Conservation (phyloP, 2,113 vertebrate species). For the Echinops telfairi region DNA sequence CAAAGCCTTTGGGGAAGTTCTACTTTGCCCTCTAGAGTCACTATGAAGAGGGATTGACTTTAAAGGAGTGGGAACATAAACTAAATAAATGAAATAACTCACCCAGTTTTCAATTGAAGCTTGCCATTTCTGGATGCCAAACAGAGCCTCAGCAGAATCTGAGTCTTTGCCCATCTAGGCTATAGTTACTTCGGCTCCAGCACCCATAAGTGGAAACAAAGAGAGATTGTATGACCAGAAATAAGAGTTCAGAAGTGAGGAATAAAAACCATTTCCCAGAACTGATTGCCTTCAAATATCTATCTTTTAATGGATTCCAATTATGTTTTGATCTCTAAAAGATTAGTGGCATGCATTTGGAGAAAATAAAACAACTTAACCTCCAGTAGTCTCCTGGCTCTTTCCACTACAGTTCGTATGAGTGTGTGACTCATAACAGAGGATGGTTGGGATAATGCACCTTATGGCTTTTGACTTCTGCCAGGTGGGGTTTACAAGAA, state of each 20-base stretch:
- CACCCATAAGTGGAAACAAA: background rate
- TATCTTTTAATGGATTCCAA: constrained; percentile 49
- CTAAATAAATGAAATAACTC: background rate
- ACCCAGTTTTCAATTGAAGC: no score
- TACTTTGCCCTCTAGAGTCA: no score
- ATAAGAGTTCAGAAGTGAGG: background rate
- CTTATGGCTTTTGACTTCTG: constrained; percentile 66
- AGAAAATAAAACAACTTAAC: constrained; percentile 59
- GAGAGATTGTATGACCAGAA: background rate
- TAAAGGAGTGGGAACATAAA: background rate
- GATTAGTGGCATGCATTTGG: constrained; percentile 60
- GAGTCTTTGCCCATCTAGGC: background rate
- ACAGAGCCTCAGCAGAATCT: background rate
- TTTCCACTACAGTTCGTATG: constrained; percentile 22
- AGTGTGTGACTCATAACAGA: constrained; percentile 70
- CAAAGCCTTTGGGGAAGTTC: no score
- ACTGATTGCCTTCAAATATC: background rate
- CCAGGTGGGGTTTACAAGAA: constrained; percentile 71
- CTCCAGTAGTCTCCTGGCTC: constrained; percentile 63
- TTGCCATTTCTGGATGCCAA: no score
- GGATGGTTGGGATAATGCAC: background rate
- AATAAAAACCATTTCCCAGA: background rate
- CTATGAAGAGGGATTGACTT: no score
- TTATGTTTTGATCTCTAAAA: constrained; percentile 70
- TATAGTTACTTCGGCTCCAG: background rate